Evolutionary conservation across 2,888 invertebrate genomes (phyloP), one percentile per base, ranked within the genome.

Genomic region (Drosophila siamana): DNA sequence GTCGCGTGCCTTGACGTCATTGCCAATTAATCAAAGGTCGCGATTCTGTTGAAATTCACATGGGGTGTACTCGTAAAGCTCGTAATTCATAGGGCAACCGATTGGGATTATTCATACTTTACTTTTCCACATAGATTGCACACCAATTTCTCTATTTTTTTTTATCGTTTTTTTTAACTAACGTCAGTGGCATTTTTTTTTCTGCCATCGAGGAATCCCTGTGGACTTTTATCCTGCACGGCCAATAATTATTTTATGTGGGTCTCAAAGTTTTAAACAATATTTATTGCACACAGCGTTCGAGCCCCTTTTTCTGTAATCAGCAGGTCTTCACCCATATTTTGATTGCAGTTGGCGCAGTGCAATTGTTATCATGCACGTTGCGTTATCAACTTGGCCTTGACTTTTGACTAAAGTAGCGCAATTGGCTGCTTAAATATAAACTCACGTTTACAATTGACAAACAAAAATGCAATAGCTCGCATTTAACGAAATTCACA

Each of bases 1-100:
- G 80, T 77, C 82, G 84, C 82, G 82, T 82, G 82, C 78, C 74
- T 66, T 82, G 80, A 82, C 81, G 81, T 86, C 84, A 82, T 67
- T 61, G 60, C 22, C 52, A 22, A 47, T 61, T 47, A 50, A 62
- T 70, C 86, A 83, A 82, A 83, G 84, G 71, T 86, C 74, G 70
- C 43, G 48, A 52, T 71, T 84, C 69, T 43, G 47, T 54, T 51
- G 69, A 62, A 68, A 41, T 56, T 66, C 44, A 4, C 36, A 43
- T 36, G 38, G 60, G 54, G 56, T 52, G 51, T 30, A 46, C 38
- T 48, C n/a, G 22, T 13, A 33, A 33, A 4, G 4, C 33, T n/a
- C 33, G 33, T 13, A 16, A 22, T 46, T n/a, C 22, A n/a, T 41
- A 36, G 40, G 38, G 28, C 47, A 44, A 36, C 44, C 28, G 33